Evolutionary conservation across 1,140 invertebrate species (phyloP).

Genomic region (Pseudoatta argentina): DNA sequence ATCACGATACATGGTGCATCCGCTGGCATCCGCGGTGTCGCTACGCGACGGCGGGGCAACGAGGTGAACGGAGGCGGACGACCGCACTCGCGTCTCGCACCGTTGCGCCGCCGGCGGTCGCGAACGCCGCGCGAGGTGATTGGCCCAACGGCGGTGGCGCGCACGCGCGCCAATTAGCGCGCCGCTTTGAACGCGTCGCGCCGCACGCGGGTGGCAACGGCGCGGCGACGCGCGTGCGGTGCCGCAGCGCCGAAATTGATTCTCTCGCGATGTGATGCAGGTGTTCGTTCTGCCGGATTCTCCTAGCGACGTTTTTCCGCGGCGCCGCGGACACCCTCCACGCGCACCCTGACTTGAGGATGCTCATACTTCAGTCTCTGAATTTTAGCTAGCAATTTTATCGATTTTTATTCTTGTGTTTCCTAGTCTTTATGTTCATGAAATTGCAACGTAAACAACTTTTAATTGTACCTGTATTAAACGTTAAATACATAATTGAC

Average conservation of each 20-base stretch:
- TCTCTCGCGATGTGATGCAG: conserved; percentile 22
- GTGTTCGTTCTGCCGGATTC: background rate
- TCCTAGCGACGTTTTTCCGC: conserved; percentile 32
- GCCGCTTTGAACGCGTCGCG: conserved; percentile 66
- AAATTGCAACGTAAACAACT: background rate
- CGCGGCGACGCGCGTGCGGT: too few relatives aligned
- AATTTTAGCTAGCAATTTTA: background rate
- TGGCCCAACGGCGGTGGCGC: conserved; percentile 65
- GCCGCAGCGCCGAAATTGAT: conserved; percentile 23
- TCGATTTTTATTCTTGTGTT: background rate
- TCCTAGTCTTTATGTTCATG: background rate
- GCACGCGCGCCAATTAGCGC: conserved; percentile 72
- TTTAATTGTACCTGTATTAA: background rate
- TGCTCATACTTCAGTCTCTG: background rate
- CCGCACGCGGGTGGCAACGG: too few relatives aligned
- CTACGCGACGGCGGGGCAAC: conserved; percentile 63
- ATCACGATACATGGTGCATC: conserved; percentile 72
- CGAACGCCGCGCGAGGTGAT: conserved; percentile 66
- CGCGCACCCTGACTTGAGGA: background rate
- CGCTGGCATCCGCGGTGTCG: conserved; percentile 72
- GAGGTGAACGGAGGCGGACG: conserved; percentile 69
- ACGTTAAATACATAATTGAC: background rate
- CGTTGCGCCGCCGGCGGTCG: conserved; percentile 22
- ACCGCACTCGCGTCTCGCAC: conserved; percentile 33
- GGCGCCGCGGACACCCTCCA: background rate